phyloP scores from a whole-genome alignment of 2,113 vertebrate species.

The Xerus inauris region DNA sequence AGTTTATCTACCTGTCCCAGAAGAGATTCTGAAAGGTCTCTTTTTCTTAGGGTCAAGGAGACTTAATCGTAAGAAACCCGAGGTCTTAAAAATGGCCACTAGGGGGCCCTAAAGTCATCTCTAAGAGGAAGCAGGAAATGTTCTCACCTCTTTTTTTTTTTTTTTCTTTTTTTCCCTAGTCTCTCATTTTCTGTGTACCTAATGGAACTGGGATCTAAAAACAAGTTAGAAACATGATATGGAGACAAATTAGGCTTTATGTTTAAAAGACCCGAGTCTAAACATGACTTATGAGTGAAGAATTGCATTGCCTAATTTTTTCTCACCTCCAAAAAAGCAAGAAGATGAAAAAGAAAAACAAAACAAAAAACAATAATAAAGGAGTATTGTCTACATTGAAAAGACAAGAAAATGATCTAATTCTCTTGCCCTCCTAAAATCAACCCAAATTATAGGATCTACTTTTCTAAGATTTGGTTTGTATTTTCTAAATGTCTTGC shows the following conservation, averaged over 20 bases:
- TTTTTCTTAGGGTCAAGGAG: constrained; percentile 55
- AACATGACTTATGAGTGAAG: neutral
- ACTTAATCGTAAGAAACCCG: neutral
- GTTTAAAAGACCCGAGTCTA: neutral
- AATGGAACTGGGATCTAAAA: constrained; percentile 4
- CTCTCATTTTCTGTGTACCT: neutral
- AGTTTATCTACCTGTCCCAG: constrained; percentile 27
- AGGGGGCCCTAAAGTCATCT: constrained; percentile 80
- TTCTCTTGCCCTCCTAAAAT: neutral
- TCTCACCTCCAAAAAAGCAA: neutral
- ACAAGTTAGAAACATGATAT: neutral
- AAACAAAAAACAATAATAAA: neutral
- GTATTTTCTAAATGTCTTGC: neutral
- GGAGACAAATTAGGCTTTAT: neutral
- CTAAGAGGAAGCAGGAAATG: neutral
- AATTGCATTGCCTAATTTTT: neutral
- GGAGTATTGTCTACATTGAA: neutral
- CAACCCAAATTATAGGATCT: neutral
- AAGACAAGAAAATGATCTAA: neutral
- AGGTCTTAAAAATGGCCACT: constrained; percentile 61
- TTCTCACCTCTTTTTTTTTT: neutral
- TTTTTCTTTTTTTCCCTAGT: neutral
- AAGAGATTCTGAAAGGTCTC: constrained; percentile 16
- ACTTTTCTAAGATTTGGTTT: neutral
- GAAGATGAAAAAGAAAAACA: no score